Conservation (phyloP, 2,113 vertebrate species). For the Carassius gibelio region DNA sequence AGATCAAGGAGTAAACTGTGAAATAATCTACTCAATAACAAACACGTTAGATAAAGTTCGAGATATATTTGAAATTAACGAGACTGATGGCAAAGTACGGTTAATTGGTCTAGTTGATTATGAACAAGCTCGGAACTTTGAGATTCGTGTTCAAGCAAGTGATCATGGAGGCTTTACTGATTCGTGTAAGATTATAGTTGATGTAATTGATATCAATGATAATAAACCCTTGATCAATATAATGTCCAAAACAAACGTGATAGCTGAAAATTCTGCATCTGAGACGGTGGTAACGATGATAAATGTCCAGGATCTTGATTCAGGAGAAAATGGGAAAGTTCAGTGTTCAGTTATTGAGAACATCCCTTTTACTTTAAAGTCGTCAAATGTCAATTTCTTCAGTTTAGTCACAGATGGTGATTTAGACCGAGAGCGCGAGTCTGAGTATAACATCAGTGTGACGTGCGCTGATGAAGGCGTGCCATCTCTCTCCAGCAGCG, state of each 20-base stretch:
- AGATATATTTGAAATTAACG: background rate
- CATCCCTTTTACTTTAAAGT: slow-evolving; percentile 49
- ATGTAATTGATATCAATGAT: slow-evolving; percentile 73
- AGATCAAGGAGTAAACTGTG: slow-evolving; percentile 69
- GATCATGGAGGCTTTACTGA: slow-evolving; percentile 62
- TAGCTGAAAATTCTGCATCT: slow-evolving; percentile 53
- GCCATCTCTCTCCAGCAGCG: slow-evolving; percentile 61
- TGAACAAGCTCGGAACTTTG: slow-evolving; percentile 60
- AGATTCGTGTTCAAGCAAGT: slow-evolving; percentile 66
- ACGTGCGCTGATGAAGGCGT: slow-evolving; percentile 62
- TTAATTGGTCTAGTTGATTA: slow-evolving; percentile 57
- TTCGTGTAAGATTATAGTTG: slow-evolving; percentile 67
- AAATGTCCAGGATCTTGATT: slow-evolving; percentile 57
- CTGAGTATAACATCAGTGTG: slow-evolving; percentile 63
- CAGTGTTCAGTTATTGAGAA: slow-evolving; percentile 37
- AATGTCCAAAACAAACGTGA: slow-evolving; percentile 47
- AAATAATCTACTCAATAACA: slow-evolving; percentile 61
- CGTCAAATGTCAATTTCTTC: slow-evolving; percentile 58
- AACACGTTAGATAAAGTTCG: background rate
- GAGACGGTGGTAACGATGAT: slow-evolving; percentile 55
- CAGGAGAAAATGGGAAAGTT: slow-evolving; percentile 54
- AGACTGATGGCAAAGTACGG: slow-evolving; percentile 62
- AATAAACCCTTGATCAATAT: slow-evolving; percentile 69
- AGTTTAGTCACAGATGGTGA: slow-evolving; percentile 51
- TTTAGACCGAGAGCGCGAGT: slow-evolving; percentile 56